Conservation (phyloP, 2,797 vertebrate genomes). For the Thripadectes ignobilis region DNA sequence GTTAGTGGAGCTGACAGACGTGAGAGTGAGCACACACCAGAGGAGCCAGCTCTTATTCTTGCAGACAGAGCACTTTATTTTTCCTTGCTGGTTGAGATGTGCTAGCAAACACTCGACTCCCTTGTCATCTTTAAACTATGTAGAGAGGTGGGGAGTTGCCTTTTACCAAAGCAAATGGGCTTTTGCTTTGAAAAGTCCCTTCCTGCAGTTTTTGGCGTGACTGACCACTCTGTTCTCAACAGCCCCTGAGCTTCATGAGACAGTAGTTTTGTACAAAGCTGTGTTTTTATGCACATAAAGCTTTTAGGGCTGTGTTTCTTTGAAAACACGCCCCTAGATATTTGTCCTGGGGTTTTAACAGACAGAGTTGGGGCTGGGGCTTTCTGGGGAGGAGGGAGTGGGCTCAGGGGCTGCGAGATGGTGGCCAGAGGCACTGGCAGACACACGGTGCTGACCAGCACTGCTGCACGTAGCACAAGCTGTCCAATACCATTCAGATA, state of each 20-base stretch:
- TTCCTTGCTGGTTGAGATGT: neutral
- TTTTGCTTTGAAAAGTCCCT: constrained; percentile 21
- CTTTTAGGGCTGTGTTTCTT: neutral
- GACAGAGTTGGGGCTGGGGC: neutral
- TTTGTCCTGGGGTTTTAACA: neutral
- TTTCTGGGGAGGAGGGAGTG: neutral
- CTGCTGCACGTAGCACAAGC: neutral
- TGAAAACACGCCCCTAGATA: neutral
- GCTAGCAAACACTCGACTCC: neutral
- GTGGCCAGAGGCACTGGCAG: neutral
- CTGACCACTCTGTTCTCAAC: neutral
- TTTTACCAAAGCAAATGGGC: neutral
- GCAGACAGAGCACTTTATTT: neutral
- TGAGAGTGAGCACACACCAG: neutral
- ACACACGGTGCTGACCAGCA: accelerated
- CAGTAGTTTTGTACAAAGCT: constrained; percentile 6
- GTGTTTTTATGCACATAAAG: neutral
- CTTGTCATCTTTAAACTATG: constrained; percentile 12
- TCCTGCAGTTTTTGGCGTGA: neutral
- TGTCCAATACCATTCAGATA: neutral
- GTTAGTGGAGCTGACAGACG: constrained; percentile 21
- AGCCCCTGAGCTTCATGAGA: neutral
- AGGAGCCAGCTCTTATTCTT: constrained; percentile 5
- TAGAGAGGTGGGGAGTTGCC: constrained; percentile 18
- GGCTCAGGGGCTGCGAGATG: neutral